Evolutionary conservation across 2,888 invertebrate genomes (phyloP), one percentile per base, ranked within the genome.

Genomic region (Catocala fraxini): DNA sequence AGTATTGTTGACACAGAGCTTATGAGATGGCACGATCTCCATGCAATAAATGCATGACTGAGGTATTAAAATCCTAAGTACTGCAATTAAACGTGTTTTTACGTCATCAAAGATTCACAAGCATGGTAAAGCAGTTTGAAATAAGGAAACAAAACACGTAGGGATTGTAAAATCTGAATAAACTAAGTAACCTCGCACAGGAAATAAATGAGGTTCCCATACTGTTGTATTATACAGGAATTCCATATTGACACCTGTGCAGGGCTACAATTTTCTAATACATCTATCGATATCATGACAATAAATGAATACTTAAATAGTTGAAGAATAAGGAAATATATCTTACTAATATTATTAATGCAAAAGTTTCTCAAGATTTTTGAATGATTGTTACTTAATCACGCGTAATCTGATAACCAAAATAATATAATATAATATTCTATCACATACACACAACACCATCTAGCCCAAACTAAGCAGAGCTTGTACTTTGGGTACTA

Each of bases 71-170:
- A 68, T 59, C 41, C 43, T 62, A 53, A 61, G 55, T 52, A 47
- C 57, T 35, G 56, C 57, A 63, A 63, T 73, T 69, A 61, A 75
- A 59, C 34, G 46, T 55, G 65, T 56, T 70, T 56, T 33, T 51
- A 57, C 68, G 43, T 61, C 52, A 66, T 53, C 52, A 43, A 25
- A 59, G 47, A 65, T 49, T 63, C 43, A 62, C 68, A 53, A 48
- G 53, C 63, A 60, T 57, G 47, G 65, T 54, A 43, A 55, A 55
- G 68, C 41, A 55, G 53, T 55, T 61, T 51, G 12, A 61, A 59
- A 58, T 69, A 65, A 63, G 52, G 15, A 73, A 72, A 71, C 71
- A 69, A 48, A 54, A 66, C 59, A 67, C 62, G 59, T 66, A 65
- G 56, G 56, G 62, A 39, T 45, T 45, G 25, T 52, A 51, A 52